Conservation (phyloP, 2,113 vertebrate genomes). For the Aplodontia rufa region DNA sequence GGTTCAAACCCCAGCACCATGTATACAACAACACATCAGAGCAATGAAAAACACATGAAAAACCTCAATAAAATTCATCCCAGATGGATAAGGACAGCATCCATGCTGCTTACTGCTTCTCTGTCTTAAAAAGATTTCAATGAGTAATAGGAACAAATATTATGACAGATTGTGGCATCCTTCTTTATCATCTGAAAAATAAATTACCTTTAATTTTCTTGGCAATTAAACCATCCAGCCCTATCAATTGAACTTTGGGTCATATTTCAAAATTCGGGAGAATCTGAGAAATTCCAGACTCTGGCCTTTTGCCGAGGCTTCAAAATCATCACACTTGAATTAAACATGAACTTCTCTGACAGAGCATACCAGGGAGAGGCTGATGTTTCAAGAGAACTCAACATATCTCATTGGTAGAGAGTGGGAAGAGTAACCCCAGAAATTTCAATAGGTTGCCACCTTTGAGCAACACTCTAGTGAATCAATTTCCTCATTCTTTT, state of each 20-base stretch:
- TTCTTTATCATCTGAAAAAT: constrained; percentile 86
- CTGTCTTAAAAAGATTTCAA: constrained; percentile 94
- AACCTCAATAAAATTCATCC: no score
- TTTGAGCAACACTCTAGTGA: neutral
- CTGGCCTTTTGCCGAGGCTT: constrained; percentile 94
- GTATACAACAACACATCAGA: no score
- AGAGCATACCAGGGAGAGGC: constrained; percentile 89
- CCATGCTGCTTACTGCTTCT: constrained; percentile 93
- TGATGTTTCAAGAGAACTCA: constrained; percentile 88
- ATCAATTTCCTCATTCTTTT: neutral
- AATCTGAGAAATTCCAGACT: constrained; percentile 94
- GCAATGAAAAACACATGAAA: no score
- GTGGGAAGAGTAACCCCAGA: neutral
- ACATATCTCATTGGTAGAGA: neutral
- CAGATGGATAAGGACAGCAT: constrained; percentile 92
- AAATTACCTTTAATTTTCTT: constrained; percentile 91
- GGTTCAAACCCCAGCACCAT: no score
- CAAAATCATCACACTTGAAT: constrained; percentile 93
- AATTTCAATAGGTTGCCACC: neutral
- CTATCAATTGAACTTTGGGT: constrained; percentile 92
- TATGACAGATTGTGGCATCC: constrained; percentile 94
- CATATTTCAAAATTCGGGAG: constrained; percentile 95
- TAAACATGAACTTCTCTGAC: constrained; percentile 92
- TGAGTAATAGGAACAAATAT: constrained; percentile 93
- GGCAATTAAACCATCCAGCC: constrained; percentile 90